Percentiles rank a stretch among this genome's conserved stretches.
These are phyloP conservation scores for Lochmaea capreae DNA, from an alignment of 2,888 invertebrate genomes.

Conservation along the genomic window DNA sequence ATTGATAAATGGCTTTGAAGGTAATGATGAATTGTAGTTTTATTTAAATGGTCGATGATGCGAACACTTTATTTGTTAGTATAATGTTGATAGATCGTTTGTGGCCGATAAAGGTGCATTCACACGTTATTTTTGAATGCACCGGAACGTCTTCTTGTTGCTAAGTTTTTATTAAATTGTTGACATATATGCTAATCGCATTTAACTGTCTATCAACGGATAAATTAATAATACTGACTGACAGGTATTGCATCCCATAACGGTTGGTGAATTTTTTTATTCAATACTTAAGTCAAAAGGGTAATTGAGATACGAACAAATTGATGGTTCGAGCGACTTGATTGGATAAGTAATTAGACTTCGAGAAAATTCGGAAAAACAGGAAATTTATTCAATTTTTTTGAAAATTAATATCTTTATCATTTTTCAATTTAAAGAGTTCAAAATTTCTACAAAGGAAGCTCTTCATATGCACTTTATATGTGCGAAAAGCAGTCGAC, in stretches of 20 bases:
- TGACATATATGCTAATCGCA: constrained; percentile 15
- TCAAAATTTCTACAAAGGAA: no score
- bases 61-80: constrained; percentile 39
- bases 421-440: no score
- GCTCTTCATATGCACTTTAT: no score
- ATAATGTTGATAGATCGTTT: constrained; percentile 41
- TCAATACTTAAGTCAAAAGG: no score
- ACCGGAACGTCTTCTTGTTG: constrained; percentile 10
- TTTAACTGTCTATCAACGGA: constrained; percentile 10
- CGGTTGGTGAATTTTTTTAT: not conserved
- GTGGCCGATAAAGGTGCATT: constrained; percentile 21
- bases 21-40: constrained; percentile 42
- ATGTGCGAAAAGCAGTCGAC: no score
- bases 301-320: no score
- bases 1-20: constrained; percentile 43
- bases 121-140: constrained; percentile 13
- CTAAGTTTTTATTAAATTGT: not conserved
- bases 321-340: no score
- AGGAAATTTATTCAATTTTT: no score
- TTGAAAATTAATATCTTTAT: no score
- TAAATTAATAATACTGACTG: constrained; percentile 5
- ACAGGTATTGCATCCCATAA: constrained; percentile 1
- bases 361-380: no score
- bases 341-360: no score
- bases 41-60: constrained; percentile 38